phyloP scores from a whole-genome alignment of 2,888 invertebrate genomes.

The Drosophila fulvimacula region DNA sequence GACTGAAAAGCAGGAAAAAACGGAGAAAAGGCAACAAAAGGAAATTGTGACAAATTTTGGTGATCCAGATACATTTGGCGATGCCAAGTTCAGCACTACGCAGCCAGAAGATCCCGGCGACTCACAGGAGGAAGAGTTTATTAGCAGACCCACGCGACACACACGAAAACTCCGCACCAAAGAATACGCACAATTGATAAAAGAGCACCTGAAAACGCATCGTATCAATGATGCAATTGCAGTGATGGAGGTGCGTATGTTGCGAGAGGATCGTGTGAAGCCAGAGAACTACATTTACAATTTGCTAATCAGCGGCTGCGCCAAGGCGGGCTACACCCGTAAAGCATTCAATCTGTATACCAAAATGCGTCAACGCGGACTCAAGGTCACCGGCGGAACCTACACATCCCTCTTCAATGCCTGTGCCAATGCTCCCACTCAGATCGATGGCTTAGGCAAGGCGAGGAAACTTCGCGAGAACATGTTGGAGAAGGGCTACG shows the following conservation, averaged over 20 bases:
- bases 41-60: slow-evolving; percentile 29
- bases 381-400: slow-evolving; percentile 89
- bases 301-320: slow-evolving; percentile 93
- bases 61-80: slow-evolving; percentile 79
- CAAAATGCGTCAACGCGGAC: slow-evolving; percentile 91
- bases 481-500: slow-evolving; percentile 89
- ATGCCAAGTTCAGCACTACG: slow-evolving; percentile 31
- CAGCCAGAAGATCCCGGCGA: slow-evolving; percentile 86
- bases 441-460: slow-evolving; percentile 88
- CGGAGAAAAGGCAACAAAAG: slow-evolving; percentile 1
- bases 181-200: slow-evolving; percentile 90
- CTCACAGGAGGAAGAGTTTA: slow-evolving; percentile 87
- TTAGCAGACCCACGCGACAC: slow-evolving; percentile 86
- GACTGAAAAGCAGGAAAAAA: neutral
- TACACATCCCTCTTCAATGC: slow-evolving; percentile 95
- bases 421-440: slow-evolving; percentile 92
- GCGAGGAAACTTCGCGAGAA: slow-evolving; percentile 88
- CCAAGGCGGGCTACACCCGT: slow-evolving; percentile 92
- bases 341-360: slow-evolving; percentile 94
- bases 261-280: slow-evolving; percentile 91
- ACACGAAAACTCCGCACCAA: slow-evolving; percentile 87
- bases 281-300: slow-evolving; percentile 93
- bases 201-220: slow-evolving; percentile 87
- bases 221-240: slow-evolving; percentile 91
- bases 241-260: slow-evolving; percentile 91